Base-by-base conservation (phyloP, 2,797 vertebrate species). In the Gila robusta region DNA sequence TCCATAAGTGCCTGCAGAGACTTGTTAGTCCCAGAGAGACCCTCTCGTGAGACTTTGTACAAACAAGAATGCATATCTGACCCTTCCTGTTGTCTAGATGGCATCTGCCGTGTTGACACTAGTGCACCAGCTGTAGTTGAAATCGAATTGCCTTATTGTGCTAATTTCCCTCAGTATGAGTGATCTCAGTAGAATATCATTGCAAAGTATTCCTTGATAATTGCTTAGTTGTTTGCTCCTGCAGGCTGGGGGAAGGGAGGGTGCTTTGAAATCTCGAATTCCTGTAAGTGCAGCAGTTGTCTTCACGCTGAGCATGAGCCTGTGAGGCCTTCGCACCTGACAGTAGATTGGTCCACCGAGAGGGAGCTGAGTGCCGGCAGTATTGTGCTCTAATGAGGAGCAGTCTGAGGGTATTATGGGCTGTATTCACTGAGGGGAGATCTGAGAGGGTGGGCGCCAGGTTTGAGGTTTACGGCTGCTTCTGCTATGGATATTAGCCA, bases 21-120 rank as follows among this genome's bases (percentile, higher is more conserved):
- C 56, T 91, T 94, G 93, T 93, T 92, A 93, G 93, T 94, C 85
- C 80, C 82, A 32, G 37, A 21, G 81, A 91, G 72, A 90, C 91
- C 85, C 82, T 32, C 81, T 88, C 86, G 87, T 87, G 88, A 71
- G 66, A 64, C 81, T 88, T 86, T 92, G 87, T 92, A 90, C 91
- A 93, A 93, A 94, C 89, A 90, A 83, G 85, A 82, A 80, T 83
- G 86, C 90, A 92, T 93, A 93, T 91, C 76, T 71, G 37, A 93
- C 89, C 90, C 85, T 91, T 87, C 56, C 64, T 80, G 90, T 88
- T 76, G 85, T 91, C 87, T 92, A 82, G 49, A 87, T 82, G 87
- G 80, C 83, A 89, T 88, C 90, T 35, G 39, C 76, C 79, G 14
- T 88, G 89, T 91, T 92, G 91, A 92, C 91, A 87, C 52, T 47